Conservation (phyloP, 2,797 vertebrate genomes). For the Champsocephalus esox region DNA sequence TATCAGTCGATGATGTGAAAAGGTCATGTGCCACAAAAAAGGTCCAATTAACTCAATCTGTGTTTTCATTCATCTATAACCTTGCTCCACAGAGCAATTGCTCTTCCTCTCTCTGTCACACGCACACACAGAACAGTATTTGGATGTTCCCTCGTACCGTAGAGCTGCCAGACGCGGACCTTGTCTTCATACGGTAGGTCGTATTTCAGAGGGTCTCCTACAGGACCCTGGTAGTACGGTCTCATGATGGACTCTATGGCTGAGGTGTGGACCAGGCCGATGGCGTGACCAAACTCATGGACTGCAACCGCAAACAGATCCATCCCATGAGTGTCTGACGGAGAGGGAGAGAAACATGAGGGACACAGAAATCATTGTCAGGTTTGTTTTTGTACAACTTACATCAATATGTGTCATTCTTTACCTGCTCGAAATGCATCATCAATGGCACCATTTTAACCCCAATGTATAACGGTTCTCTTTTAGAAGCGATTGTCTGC, state of each 20-base stretch:
- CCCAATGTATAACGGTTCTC: neutral
- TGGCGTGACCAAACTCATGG: constrained; percentile 97
- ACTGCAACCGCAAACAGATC: constrained; percentile 97
- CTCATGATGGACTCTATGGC: constrained; percentile 95
- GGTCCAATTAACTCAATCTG: constrained; percentile 75
- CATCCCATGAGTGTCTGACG: constrained; percentile 91
- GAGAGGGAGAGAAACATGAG: neutral
- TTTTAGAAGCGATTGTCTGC: neutral
- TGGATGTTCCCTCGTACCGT: constrained; percentile 79
- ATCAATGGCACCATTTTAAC: neutral
- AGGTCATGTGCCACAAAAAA: constrained; percentile 70
- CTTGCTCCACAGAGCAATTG: constrained; percentile 51
- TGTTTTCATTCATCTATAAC: constrained; percentile 78
- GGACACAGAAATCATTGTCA: neutral
- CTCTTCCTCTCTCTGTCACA: constrained; percentile 19
- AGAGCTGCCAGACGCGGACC: constrained; percentile 96
- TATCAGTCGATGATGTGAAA: constrained; percentile 54
- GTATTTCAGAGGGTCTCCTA: constrained; percentile 96
- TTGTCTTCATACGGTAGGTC: constrained; percentile 95
- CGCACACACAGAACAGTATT: neutral
- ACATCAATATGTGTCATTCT: neutral
- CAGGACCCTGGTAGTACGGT: constrained; percentile 97
- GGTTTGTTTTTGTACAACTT: neutral
- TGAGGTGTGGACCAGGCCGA: constrained; percentile 94
- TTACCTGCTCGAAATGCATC: neutral